Conservation (phyloP, 2,797 vertebrate genomes). For the Sebastes kiyomatsui region DNA sequence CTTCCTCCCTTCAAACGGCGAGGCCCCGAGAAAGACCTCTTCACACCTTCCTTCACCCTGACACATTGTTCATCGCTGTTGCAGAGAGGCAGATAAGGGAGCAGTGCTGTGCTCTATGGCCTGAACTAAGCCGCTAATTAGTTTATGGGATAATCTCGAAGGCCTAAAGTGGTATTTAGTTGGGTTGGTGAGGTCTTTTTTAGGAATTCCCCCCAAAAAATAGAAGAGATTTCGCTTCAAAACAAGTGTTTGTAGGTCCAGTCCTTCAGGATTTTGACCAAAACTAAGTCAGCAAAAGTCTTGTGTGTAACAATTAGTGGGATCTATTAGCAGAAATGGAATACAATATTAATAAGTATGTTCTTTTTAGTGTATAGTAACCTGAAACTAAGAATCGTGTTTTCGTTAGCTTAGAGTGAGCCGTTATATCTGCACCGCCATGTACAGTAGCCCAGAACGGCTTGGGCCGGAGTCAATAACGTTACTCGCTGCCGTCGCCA, state of each 20-base stretch:
- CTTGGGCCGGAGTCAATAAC: no score
- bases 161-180: slow-evolving; percentile 54
- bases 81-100: slow-evolving; percentile 36
- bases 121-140: slow-evolving; percentile 56
- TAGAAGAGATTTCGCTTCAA: not conserved
- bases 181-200: not conserved
- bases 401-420: not conserved
- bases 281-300: not conserved
- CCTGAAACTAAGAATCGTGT: not conserved
- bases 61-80: slow-evolving; percentile 42
- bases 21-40: slow-evolving; percentile 31
- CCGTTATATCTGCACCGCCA: no score
- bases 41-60: slow-evolving; percentile 49
- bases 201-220: not conserved
- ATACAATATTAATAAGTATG: not conserved
- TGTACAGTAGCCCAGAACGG: no score
- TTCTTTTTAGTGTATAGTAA: accelerated
- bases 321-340: not conserved
- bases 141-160: slow-evolving; percentile 64
- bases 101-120: slow-evolving; percentile 37
- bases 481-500: no score
- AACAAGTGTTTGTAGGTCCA: not conserved
- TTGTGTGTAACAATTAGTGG: not conserved
- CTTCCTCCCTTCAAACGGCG: slow-evolving; percentile 39
- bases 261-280: not conserved